A percentile compares a stretch with the other conserved stretches of the same genome.
These are phyloP conservation scores for Bombylius major DNA, from an alignment of 2,888 invertebrate genomes.

Conservation along the genomic window DNA sequence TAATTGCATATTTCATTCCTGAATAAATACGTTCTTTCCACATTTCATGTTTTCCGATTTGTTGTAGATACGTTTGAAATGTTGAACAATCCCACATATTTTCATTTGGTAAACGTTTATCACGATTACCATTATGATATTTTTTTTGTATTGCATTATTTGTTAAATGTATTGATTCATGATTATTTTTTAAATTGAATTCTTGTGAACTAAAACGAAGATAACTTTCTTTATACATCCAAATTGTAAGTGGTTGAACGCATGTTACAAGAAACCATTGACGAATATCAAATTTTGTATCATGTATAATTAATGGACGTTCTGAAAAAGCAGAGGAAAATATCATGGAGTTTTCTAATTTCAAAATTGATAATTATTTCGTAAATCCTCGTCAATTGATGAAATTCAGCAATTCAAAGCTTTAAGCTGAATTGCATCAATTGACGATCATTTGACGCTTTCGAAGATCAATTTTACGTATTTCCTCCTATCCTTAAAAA, in stretches of 20 bases:
- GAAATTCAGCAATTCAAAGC: no score
- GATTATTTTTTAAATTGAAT: conserved; percentile 74
- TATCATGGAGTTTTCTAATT: no score
- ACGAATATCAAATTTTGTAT: conserved; percentile 88
- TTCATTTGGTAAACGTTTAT: conserved; percentile 68
- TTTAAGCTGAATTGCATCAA: no score
- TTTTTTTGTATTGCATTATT: conserved; percentile 89
- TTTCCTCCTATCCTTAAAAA: no score
- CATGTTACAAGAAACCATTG: conserved; percentile 92
- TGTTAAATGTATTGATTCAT: conserved; percentile 85
- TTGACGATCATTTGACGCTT: no score
- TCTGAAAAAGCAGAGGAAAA: conserved; percentile 41
- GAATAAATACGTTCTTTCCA: conserved; percentile 81
- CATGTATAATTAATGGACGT: conserved; percentile 73
- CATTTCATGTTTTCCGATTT: conserved; percentile 59
- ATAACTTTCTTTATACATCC: conserved; percentile 91
- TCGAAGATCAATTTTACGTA: no score
- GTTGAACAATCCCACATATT: conserved; percentile 93
- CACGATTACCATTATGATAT: conserved; percentile 58
- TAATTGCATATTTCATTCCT: conserved; percentile 65
- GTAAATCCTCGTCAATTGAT: no score
- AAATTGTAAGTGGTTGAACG: conserved; percentile 79
- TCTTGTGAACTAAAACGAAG: conserved; percentile 83
- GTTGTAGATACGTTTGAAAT: conserved; percentile 52
- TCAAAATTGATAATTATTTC: no score